Evolutionary conservation across 2,113 vertebrate genomes (phyloP), one percentile per base, ranked within the genome.

Genomic region (Ailuropoda melanoleuca): DNA sequence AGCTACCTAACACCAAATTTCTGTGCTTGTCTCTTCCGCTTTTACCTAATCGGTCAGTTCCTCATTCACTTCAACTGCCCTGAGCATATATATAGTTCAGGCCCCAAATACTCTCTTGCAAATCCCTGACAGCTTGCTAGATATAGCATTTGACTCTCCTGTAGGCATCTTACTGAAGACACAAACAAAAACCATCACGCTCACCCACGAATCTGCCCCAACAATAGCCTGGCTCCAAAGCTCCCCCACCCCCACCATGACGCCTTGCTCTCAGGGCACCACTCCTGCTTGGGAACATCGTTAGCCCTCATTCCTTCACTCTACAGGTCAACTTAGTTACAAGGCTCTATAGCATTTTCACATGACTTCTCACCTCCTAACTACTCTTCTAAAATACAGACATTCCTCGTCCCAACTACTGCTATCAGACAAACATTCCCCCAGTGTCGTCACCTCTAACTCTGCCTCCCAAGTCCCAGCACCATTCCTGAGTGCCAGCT

Each of bases 161-260:
- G 74, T 83, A 46, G n/a, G 29, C 3, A 75, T 14, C 15, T 31
- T 92, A 68, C 11, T 55, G 91, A 83, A 83, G 34, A 26, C 19
- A 14, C 12, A 68, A 88, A 84, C 13, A 62, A 87, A 95, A 75
- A 4, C 6, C 29, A 48, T 17, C n/a, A 18, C 24, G 17, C 29
- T 70, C 46, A 12, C 24, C 66, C 53, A 50, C 53, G 17, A 7
- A 24, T 23, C 31, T 21, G 14, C 43, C 56, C 34, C 58, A 37
- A 39, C 18, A n/a, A 39, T 0, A 12, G 46, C 31, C 18, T 8
- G 23, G 17, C 13, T 53, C 7, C 2, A 43, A n/a, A 53, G 6
- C 12, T 11, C 12, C 14, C 3, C 23, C 31, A 50, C 37, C 2
- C 4, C n/a, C 6, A 2, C 56, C 34, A 10, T 0, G 60, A 88